Base-by-base conservation (phyloP, 2,888 invertebrate genomes). In the Andrena chrysosceles region DNA sequence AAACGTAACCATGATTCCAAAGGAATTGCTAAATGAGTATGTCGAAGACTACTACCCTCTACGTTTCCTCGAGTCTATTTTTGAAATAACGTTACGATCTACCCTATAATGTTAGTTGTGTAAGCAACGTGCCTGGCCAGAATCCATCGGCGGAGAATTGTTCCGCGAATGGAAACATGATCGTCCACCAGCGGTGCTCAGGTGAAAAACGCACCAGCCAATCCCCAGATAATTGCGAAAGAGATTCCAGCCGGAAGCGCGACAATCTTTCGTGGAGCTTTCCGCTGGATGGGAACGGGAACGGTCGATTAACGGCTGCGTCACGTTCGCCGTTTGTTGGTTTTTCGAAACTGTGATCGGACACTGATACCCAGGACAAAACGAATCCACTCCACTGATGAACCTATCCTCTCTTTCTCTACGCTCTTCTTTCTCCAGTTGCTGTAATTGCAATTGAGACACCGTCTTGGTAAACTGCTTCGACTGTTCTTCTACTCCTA, bases 221-320 rank as follows among this genome's bases (percentile, higher is more conserved):
- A 79, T 74, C 69, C 56, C 31, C 48, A 52, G 10, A 69, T 74
- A 77, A 81, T 77, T 77, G 77, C 64, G 56, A n/a, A 48, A 62
- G 33, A 66, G 66, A 73, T 66, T 69, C 59, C 60, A 33, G 29
- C 59, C 42, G 35, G 31, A 56, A 77, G 56, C 48, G 23, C 48
- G 48, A n/a, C 59, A 23, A 70, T 70, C 71, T 63, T 64, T 52
- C 29, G 5, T 20, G 26, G 68, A 7, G 42, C 23, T 23, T 23
- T 8, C 56, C 56, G 5, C 10, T 16, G 23, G n/a, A 13, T 8
- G 8, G 29, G 20, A 33, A 56, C 56, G 13, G 56, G 48, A 33
- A 23, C 60, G 33, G 23, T 23, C 60, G 33, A 52, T 60, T 68
- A 60, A 33, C 33, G n/a, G 10, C 33, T 33, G 4, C 48, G 66